Evolutionary conservation across 1,140 invertebrate species (phyloP), one percentile per base, ranked within the genome.

Genomic region (Stegodyphus dumicola): DNA sequence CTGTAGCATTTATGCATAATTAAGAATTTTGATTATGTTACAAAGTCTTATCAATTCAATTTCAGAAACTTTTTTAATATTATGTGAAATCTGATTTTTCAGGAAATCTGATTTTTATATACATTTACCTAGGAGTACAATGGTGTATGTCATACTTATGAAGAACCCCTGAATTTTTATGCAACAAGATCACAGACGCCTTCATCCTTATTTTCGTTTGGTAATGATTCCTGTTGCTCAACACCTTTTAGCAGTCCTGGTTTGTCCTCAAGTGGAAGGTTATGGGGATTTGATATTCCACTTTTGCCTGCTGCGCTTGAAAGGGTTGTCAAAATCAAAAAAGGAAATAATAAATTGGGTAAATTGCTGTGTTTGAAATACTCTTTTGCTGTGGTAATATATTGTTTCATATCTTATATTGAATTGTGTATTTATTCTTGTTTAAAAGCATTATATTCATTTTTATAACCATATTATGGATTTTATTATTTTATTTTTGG

Each of bases 291-390:
- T 84, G 90, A 91, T 69, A 65, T 77, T n/a, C 78, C 84, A 13
- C 56, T 91, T 71, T 89, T 94, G 48, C 93, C 94, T n/a, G 73
- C 90, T 15, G 90, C 92, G 49, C 89, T 94, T 6, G 94, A 94
- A 90, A 89, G 91, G 81, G 92, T 91, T 77, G 92, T 94, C 77
- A 92, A 92, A 88, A 90, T 94, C 7, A 92, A 92, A 77, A 93
- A 93, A 89, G 92, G 92, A 71, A 90, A 90, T 71, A 91, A 92
- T 74, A 88, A 89, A 49, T 87, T 94, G 73, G 94, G 93, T 93
- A 76, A 70, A 13, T 33, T 33, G 33, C 33, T 33, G 33, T 3
- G 3, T 33, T 33, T 33, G 33, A 33, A 33, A 33, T 33, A 33
- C 33, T 33, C 1, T 33, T 33, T 33, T 33, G 33, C 33, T 33